Evolutionary conservation across 2,113 vertebrate species (phyloP), one percentile per base, ranked within the genome.

Genomic region (Coryphaenoides rupestris): DNA sequence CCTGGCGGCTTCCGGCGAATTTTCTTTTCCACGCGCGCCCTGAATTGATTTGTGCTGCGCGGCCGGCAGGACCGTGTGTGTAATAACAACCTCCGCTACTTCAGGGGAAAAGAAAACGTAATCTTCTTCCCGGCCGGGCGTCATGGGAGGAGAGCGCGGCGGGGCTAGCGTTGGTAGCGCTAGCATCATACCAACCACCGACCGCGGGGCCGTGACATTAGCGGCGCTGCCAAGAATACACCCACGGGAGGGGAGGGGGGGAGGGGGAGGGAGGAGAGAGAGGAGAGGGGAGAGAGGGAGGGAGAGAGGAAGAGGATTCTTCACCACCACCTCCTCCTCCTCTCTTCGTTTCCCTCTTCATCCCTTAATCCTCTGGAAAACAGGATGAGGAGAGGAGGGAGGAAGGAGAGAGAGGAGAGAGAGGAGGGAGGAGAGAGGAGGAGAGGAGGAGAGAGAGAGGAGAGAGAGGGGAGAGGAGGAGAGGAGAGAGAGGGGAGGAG

Each of bases 361-460:
- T 59, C 47, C 46, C 33, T 57, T 74, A 81, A 79, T 75, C 78
- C 78, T 45, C 68, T 66, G 57, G 56, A 75, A 76, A 33, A 67
- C 62, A 40, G 67, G 60, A 78, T 74, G 66, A 77, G 70, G 73
- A n/a, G n/a, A n/a, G n/a, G n/a, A n/a, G n/a, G n/a, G n/a, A n/a
- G 58, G 47, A 17, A 65, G 74, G 58, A 65, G 65, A 66, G 65
- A 66, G 71, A 55, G 64, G 45, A 62, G 61, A 49, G 28, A 70
- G 19, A 13, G 59, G 53, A 75, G 15, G 63, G 56, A 40, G 22
- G 65, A 23, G 73, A 59, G 63, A 61, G 60, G 24, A 63, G 12
- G 9, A 17, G 14, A 22, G 24, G 52, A 4, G 55, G 24, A 72
- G 58, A n/a, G n/a, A n/a, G n/a, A n/a, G n/a, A n/a, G 19, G 22